These are phyloP conservation scores for Athalia circularis DNA, from an alignment of 2,888 invertebrate species.

Conservation along the genomic window DNA sequence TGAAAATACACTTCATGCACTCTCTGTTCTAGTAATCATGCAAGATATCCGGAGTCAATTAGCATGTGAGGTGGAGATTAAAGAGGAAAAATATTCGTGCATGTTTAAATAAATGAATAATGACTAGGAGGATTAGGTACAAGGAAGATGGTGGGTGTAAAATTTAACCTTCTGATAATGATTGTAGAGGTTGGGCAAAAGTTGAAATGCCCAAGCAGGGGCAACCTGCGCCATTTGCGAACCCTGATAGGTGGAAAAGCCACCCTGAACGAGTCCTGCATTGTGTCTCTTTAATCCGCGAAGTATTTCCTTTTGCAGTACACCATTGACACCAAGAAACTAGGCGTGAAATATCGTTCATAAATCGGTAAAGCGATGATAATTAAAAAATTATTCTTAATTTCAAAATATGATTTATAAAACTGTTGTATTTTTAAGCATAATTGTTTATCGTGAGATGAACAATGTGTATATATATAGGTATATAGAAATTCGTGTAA, in stretches of 20 bases:
- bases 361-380: neutral
- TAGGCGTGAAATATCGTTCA: conserved; percentile 53
- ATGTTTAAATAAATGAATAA: conserved; percentile 2
- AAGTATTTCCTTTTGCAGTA: conserved; percentile 70
- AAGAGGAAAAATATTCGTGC: no score
- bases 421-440: neutral
- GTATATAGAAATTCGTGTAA: neutral
- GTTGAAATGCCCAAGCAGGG: conserved; percentile 89
- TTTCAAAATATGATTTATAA: conserved; percentile 5
- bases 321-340: conserved; percentile 71
- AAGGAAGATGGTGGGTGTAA: conserved; percentile 41
- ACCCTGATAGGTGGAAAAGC: conserved; percentile 53
- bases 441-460: neutral
- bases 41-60: no score
- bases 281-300: conserved; percentile 69
- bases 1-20: no score
- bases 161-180: conserved; percentile 87
- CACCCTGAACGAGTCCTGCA: conserved; percentile 48
- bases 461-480: neutral
- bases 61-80: no score
- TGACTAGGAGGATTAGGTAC: conserved; percentile 28
- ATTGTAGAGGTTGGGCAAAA: conserved; percentile 89
- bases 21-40: no score
- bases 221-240: conserved; percentile 71
- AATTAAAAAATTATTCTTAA: neutral